Base-by-base conservation (phyloP, 2,797 vertebrate species). In the Tamandua tetradactyla region DNA sequence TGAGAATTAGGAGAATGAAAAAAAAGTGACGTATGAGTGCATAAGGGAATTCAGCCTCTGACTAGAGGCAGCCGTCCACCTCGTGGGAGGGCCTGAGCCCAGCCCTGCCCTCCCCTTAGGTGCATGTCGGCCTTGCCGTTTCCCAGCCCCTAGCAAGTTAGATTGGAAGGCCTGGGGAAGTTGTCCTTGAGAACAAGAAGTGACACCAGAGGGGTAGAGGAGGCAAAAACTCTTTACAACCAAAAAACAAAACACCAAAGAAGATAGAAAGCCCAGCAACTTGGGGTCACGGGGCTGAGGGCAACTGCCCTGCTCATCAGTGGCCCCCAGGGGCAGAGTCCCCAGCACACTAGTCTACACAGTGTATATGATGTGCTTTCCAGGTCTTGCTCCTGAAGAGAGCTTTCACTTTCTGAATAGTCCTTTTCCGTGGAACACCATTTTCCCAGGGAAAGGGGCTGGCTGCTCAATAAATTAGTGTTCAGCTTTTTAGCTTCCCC, bases 21-120 rank as follows among this genome's bases (percentile, higher is more conserved):
- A 52, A 42, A 82, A 79, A 30, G 32, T 7, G 27, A 25, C 47
- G 47, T 13, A 12, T 40, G 59, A 87, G 37, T 8, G 30, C 72
- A 12, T 37, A 13, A 59, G 44, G 14, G 74, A 4, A 11, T 11
- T 13, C 23, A 14, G 78, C 15, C 42, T 20, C 61, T 23, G 80
- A 12, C 7, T 17, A 42, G 0, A 27, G 7, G 22, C 20, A 5
- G 57, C 12, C 7, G 14, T 1, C 35, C 20, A 0, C 35, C 40
- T 84, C 8, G 10, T 7, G 15, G 89, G 3, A 47, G 22, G 40
- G 42, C 20, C 30, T 10, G 4, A 7, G 5, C 8, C 18, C 2
- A 11, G 11, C 10, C 30, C 44, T 17, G 22, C 42, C 68, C 66
- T 64, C n/a, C 44, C 35, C 12, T 42, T 25, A 7, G 11, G 1